Base-by-base conservation (phyloP, 2,888 invertebrate genomes). In the Neoaliturus tenellus region DNA sequence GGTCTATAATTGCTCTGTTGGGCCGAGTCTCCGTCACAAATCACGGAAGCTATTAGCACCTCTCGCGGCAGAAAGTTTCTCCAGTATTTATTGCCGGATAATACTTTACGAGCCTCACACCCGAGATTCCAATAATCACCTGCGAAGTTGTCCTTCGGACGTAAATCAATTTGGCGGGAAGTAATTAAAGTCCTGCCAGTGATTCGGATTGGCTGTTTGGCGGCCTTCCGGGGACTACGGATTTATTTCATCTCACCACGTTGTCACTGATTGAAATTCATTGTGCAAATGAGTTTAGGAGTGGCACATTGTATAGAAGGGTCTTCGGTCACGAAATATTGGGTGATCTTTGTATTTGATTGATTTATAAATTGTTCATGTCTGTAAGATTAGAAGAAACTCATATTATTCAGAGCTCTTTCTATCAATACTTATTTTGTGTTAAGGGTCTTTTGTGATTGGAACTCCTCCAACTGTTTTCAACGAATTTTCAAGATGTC, bases 31-130 rank as follows among this genome's bases (percentile, higher is more conserved):
- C 69, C 69, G 20, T 69, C 69, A 69, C 69, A 69, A 69, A 69
- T 69, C 69, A 69, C 69, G 10, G 33, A 39, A 33, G 69, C 69
- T 69, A 69, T 69, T 69, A 69, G 69, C 69, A 69, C 67, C 67
- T 67, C 23, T 23, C 55, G 44, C 44, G 17, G 17, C 20, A 14
- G 62, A 62, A 31, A 62, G 28, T 12, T 28, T 31, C 31, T 62
- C 31, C 8, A 62, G 62, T 69, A 35, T 69, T 69, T 69, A 69
- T 69, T 69, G 39, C 35, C 69, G 39, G 69, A 69, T 67, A 67
- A 67, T 69, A 69, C 69, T 69, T 69, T 69, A 69, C 39, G 20
- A 31, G 5, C n/a, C 20, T 39, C 35, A n/a, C 69, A 39, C 39
- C 35, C 12, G 39, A 35, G 67, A 69, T 69, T 28, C 69, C 69